Evolutionary conservation across 2,797 vertebrate species (phyloP).

Genomic region (Danio tinwini): DNA sequence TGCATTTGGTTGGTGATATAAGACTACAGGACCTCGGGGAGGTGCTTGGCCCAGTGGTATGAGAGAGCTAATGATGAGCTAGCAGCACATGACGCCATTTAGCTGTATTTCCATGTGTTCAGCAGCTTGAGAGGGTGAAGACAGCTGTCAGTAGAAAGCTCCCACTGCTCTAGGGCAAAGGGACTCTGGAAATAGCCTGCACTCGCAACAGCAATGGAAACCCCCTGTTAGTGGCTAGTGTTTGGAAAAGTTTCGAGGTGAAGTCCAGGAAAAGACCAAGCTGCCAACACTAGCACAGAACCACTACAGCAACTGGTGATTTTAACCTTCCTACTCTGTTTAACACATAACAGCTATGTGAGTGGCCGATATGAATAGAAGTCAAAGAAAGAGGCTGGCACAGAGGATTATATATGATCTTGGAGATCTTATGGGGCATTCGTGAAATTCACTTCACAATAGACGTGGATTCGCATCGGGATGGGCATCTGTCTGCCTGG

Average conservation of each 20-base stretch:
- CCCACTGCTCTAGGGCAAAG: slow-evolving; percentile 40
- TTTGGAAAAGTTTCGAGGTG: slow-evolving; percentile 57
- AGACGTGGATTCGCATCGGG: too few species aligned
- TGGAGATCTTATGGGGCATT: too few species aligned
- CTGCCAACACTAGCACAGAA: slow-evolving; percentile 27
- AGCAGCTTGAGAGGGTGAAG: slow-evolving; percentile 54
- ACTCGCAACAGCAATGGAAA: slow-evolving; percentile 58
- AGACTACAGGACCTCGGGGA: neutral
- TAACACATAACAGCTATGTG: neutral
- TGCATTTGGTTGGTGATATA: slow-evolving; percentile 4
- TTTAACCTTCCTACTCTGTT: neutral
- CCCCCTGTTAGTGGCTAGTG: slow-evolving; percentile 59
- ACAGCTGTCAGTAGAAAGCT: slow-evolving; percentile 46
- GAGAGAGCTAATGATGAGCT: slow-evolving; percentile 22
- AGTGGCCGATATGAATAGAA: neutral
- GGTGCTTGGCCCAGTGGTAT: slow-evolving; percentile 28
- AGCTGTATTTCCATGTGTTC: slow-evolving; percentile 62
- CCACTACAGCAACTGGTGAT: neutral
- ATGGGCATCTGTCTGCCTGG: too few species aligned
- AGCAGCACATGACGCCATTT: slow-evolving; percentile 44
- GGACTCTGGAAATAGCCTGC: slow-evolving; percentile 62
- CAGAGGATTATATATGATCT: neutral
- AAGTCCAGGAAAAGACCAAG: slow-evolving; percentile 52
- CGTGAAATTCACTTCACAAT: too few species aligned
- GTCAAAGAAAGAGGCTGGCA: neutral